Evolutionary conservation across 2,113 vertebrate species (phyloP).

Genomic region (Lethenteron reissneri): DNA sequence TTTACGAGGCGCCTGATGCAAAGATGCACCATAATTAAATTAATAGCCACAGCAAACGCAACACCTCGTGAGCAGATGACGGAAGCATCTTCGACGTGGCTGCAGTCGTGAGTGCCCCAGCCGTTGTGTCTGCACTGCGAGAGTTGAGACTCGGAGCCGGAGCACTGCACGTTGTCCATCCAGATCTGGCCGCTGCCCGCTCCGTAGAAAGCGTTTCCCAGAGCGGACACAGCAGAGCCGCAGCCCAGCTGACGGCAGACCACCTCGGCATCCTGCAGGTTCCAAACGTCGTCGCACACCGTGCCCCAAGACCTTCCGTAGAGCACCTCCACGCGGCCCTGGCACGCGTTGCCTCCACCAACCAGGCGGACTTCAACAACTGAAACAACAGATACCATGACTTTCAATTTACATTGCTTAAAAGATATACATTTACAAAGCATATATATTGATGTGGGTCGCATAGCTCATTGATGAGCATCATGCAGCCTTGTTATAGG

Average conservation of each 20-base stretch:
- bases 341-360: background rate
- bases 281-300: constrained; percentile 19
- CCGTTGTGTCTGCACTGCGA: constrained; percentile 2
- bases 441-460: too few species aligned
- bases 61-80: constrained; percentile 16
- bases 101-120: constrained; percentile 17
- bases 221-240: constrained; percentile 13
- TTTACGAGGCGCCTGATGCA: too few species aligned
- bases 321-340: constrained; percentile 12
- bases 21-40: too few species aligned
- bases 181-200: constrained; percentile 14
- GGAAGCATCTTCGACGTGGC: constrained; percentile 10
- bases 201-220: constrained; percentile 12
- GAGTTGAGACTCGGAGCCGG: constrained; percentile 8
- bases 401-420: too few species aligned
- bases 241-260: constrained; percentile 21
- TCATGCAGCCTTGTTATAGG: too few species aligned
- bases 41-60: too few species aligned
- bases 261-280: constrained; percentile 10
- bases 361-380: constrained; percentile 13
- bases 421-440: too few species aligned
- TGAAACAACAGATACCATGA: too few species aligned
- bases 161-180: constrained; percentile 10
- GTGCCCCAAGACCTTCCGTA: constrained; percentile 13
- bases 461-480: too few species aligned